Base-by-base conservation (phyloP, 2,797 vertebrate genomes). In the Sebastes trivittatus region DNA sequence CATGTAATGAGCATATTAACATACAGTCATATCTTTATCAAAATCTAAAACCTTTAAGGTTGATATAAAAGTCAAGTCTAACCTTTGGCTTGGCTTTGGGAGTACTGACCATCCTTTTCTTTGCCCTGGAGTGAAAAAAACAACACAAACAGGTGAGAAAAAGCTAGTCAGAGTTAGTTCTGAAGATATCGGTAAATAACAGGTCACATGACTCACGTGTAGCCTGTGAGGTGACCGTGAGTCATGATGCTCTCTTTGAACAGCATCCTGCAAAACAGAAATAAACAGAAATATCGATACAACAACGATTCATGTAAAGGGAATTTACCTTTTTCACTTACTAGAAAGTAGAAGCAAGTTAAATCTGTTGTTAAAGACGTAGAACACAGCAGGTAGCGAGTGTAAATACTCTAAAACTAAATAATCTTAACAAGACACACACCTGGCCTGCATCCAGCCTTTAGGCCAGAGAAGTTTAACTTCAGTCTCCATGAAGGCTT, bases 381-480 rank as follows among this genome's bases (percentile, higher is more conserved):
- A 29, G 8, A 42, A 23, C 2, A 14, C 23, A 56, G 11, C 10
- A 23, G 27, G n/a, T 2, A 20, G 54, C 7, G n/a, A 16, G 2
- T 8, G 2, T 5, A 18, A 34, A 38, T 49, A 27, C n/a, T 22
- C 18, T 32, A 29, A 38, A 30, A 16, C n/a, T 30, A 32, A 61
- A 34, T 23, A 18, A 32, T n/a, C 10, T 8, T 6, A 64, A 52
- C 5, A 6, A 1, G 7, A 29, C 29, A 55, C 76, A 11, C 54
- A 99, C 98, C 98, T 97, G 95, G 97, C 96, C 94, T 99, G 98
- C 98, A 99, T 99, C 98, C 98, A 99, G 88, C 98, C 98, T 93
- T 98, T 98, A 54, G 98, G 98, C 98, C 98, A 99, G 58, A 99
- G 96, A 32, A 96, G 96, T 86, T 98, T 99, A 70, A 99, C 97